Evolutionary conservation across 2,888 invertebrate genomes (phyloP), one percentile per base, ranked within the genome.

Genomic region (Harmothoe impar): DNA sequence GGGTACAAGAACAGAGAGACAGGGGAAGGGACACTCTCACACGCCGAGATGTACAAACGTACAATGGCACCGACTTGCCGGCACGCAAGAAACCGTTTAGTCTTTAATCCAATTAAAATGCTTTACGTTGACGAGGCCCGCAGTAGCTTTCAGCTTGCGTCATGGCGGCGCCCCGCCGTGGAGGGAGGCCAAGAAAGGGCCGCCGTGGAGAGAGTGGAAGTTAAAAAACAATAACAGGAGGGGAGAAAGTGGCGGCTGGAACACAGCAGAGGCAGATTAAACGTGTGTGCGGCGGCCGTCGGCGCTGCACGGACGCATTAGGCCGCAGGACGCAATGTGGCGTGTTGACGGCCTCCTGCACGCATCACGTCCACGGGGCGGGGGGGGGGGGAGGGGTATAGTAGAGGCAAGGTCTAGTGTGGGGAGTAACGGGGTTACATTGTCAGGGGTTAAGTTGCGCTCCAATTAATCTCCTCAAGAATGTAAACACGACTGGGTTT

Each of bases 11-110:
- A 43, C 43, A 43, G 5, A 43, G 43, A 43, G 43, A 43, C 43
- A 43, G 81, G 20, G 81, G 81, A 43, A 43, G 81, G 81, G 81
- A 43, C 17, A 15, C 81, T 15, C 81, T 81, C 43, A 81, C 81
- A 17, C 33, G 43, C 35, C 81, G 35, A 33, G 35, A 43, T 81
- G 81, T 81, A 81, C 81, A 81, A 81, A 81, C 81, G 25, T 15
- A 81, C 81, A 81, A 43, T 81, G 35, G 33, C 0, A 12, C 43
- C 35, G n/a, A 81, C 81, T 72, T 29, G 29, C 29, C 31, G 17
- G 31, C 86, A 86, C 86, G 86, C 86, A 86, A 86, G 86, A 86
- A 86, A 86, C 54, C 86, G 86, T 86, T 86, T 86, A 86, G 86
- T 86, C 54, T 86, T 86, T 86, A 86, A 86, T 86, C 25, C 29